Percentiles rank a stretch among this genome's conserved stretches.
These are phyloP conservation scores for Diogma glabrata DNA, from an alignment of 2,888 invertebrate species.

Conservation along the genomic window DNA sequence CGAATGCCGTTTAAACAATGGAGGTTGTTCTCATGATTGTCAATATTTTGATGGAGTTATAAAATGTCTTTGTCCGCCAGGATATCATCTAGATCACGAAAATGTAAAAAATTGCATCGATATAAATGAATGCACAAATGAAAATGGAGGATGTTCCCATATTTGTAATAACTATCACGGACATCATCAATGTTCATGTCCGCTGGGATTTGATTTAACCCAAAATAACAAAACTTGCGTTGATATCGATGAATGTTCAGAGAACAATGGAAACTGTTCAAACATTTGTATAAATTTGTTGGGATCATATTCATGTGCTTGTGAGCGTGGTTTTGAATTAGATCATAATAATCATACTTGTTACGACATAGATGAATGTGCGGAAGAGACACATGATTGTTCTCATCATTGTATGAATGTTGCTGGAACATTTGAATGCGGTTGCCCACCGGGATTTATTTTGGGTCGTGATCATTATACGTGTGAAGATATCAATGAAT, in stretches of 20 bases:
- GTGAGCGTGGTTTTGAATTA: slow-evolving; percentile 37
- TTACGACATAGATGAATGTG: slow-evolving; percentile 39
- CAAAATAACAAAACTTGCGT: slow-evolving; percentile 28
- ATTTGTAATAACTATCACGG: slow-evolving; percentile 41
- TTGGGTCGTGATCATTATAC: slow-evolving; percentile 28
- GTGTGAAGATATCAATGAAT: slow-evolving; percentile 30
- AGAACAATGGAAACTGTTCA: slow-evolving; percentile 42
- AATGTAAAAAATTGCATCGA: slow-evolving; percentile 36
- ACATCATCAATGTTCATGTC: slow-evolving; percentile 40
- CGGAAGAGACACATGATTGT: slow-evolving; percentile 33
- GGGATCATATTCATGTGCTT: slow-evolving; percentile 43
- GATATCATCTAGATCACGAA: slow-evolving; percentile 39
- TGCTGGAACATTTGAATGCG: slow-evolving; percentile 43
- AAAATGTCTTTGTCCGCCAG: slow-evolving; percentile 46
- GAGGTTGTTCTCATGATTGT: slow-evolving; percentile 39
- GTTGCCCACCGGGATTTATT: slow-evolving; percentile 41
- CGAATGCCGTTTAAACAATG: slow-evolving; percentile 38
- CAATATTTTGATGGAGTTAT: slow-evolving; percentile 34
- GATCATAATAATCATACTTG: slow-evolving; percentile 31
- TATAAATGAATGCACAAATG: slow-evolving; percentile 40
- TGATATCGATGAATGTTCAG: slow-evolving; percentile 46
- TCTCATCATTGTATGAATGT: slow-evolving; percentile 42
- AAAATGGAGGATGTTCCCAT: slow-evolving; percentile 50
- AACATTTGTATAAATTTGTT: slow-evolving; percentile 45
- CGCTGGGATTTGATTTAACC: slow-evolving; percentile 33